A percentile compares a stretch with the other conserved stretches of the same genome.
Conservation (phyloP, 2,888 invertebrate species). For the Amblyjoppa proteus region DNA sequence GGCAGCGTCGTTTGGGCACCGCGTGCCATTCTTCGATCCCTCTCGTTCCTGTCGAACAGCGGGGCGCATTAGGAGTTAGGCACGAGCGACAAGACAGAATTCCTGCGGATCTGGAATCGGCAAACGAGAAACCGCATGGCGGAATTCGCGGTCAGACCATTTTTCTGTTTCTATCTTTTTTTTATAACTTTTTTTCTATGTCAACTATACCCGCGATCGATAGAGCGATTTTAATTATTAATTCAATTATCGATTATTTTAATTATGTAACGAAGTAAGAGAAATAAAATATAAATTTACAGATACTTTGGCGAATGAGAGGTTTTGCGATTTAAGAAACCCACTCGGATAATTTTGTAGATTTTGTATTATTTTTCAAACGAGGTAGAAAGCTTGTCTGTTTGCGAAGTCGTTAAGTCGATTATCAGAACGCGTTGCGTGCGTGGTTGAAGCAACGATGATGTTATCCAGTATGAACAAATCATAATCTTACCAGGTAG, state of each 20-base stretch:
- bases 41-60: conserved; percentile 76
- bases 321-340: not conserved
- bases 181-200: conserved; percentile 48
- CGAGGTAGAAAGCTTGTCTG: conserved; percentile 30
- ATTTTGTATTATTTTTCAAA: not conserved
- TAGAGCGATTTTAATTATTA: conserved; percentile 10
- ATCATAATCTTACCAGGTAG: conserved; percentile 31
- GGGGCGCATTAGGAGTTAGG: conserved; percentile 46
- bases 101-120: conserved; percentile 18
- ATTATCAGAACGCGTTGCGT: conserved; percentile 25
- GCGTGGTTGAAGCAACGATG: conserved; percentile 24
- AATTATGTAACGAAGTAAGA: conserved; percentile 41
- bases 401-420: conserved; percentile 4
- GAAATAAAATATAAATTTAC: conserved; percentile 36
- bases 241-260: conserved; percentile 36
- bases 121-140: conserved; percentile 23
- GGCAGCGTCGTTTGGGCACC: conserved; percentile 81
- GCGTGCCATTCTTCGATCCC: conserved; percentile 79
- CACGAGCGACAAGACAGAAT: not conserved
- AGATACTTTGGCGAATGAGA: not conserved
- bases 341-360: too few species aligned
- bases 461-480: conserved; percentile 5
- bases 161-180: conserved; percentile 36
- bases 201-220: not conserved
- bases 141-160: conserved; percentile 18